Conservation (phyloP, 2,113 vertebrate species). For the Cyanistes caeruleus region DNA sequence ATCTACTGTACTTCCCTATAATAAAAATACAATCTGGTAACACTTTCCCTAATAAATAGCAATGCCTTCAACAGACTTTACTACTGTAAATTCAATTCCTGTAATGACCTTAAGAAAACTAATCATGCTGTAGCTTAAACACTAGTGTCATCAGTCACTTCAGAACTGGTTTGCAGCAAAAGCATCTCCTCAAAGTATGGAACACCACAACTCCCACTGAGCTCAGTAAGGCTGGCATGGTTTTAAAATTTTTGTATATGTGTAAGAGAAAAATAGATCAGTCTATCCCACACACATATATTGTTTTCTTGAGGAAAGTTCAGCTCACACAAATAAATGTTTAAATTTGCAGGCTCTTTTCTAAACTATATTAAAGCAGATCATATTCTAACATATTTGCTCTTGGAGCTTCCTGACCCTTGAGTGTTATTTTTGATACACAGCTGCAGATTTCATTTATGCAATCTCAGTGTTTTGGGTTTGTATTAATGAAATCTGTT, state of each 20-base stretch:
- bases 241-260: background rate
- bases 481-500: slow-evolving; percentile 15
- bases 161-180: background rate
- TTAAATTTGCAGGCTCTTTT: background rate
- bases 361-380: background rate
- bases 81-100: background rate
- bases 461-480: background rate
- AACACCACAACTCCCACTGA: background rate
- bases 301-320: background rate
- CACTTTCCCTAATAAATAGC: background rate
- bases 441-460: slow-evolving; percentile 26
- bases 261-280: background rate
- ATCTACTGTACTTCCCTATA: background rate
- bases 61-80: background rate
- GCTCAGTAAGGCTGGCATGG: background rate
- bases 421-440: background rate
- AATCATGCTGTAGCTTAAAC: background rate
- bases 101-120: background rate
- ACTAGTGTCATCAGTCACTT: background rate
- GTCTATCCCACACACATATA: background rate
- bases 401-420: background rate
- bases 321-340: background rate
- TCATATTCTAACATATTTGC: background rate
- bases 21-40: background rate
- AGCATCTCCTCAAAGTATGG: background rate